phyloP scores from a whole-genome alignment of 2,113 vertebrate genomes.

The Jaculus jaculus region DNA sequence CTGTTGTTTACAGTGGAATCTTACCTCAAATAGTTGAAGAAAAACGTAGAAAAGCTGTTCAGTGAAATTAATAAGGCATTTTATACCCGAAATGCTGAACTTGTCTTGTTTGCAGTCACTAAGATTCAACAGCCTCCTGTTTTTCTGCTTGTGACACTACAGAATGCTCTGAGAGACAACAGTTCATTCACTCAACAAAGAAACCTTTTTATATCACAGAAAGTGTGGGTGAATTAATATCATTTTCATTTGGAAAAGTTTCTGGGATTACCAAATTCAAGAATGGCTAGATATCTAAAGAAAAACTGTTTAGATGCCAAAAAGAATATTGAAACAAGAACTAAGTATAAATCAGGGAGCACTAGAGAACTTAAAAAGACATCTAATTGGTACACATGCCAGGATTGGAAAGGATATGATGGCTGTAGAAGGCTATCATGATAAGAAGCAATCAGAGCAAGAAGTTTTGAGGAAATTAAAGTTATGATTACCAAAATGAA shows the following conservation, averaged over 20 bases:
- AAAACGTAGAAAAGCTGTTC: background rate
- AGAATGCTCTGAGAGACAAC: background rate
- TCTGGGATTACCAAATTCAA: background rate
- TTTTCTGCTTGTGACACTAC: background rate
- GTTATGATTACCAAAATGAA: conserved; percentile 21
- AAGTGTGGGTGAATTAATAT: background rate
- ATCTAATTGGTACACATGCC: background rate
- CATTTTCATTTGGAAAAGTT: conserved; percentile 31
- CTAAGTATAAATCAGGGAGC: background rate
- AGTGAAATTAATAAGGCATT: background rate
- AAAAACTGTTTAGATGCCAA: background rate
- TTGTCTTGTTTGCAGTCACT: background rate
- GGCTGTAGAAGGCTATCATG: background rate
- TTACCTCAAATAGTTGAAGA: background rate
- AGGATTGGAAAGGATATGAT: background rate
- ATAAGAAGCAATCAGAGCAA: conserved; percentile 29
- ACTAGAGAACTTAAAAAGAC: background rate
- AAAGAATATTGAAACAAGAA: background rate
- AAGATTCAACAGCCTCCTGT: background rate
- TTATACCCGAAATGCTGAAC: background rate
- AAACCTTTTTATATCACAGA: background rate
- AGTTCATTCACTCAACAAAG: background rate
- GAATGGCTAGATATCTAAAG: conserved; percentile 2
- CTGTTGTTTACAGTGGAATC: background rate
- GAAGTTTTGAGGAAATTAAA: conserved; percentile 52